Evolutionary conservation across 1,140 invertebrate species (phyloP).

Genomic region (Bombus polaris): DNA sequence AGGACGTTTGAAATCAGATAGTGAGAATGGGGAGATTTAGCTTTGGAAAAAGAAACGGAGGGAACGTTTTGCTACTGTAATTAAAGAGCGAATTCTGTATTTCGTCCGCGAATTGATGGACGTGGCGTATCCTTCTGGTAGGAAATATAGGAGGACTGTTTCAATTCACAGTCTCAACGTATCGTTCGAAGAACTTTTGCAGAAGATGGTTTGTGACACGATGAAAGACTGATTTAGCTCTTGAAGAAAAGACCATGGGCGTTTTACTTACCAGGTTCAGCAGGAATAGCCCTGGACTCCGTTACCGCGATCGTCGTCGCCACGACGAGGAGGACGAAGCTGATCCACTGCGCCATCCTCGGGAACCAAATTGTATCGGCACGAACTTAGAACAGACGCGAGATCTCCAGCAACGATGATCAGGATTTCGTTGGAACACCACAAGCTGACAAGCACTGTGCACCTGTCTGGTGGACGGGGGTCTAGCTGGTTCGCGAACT

Average conservation of each 20-base stretch:
- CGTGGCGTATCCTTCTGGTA: no score
- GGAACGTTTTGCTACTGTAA: no score
- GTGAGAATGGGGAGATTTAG: no score
- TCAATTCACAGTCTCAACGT: no score
- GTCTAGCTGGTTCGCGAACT: constrained; percentile 54
- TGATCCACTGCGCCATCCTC: constrained; percentile 49
- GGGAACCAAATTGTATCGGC: neutral
- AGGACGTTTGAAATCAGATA: no score
- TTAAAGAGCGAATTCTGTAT: no score
- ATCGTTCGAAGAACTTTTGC: no score
- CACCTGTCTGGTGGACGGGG: constrained; percentile 9
- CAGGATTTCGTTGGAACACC: neutral
- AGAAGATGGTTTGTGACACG: no score
- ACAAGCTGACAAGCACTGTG: constrained; percentile 34
- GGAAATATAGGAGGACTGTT: no score
- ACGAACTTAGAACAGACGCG: neutral
- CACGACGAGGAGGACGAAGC: constrained; percentile 44
- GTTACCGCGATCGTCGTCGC: constrained; percentile 32
- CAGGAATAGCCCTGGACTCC: constrained; percentile 43
- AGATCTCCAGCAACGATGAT: neutral
- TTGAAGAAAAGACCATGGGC: neutral
- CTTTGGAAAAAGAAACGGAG: no score
- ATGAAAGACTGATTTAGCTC: no score
- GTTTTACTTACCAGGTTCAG: constrained; percentile 58
- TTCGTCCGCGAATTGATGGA: no score